Conservation (phyloP, 2,113 vertebrate species). For the Sinocyclocheilus anophthalmus region DNA sequence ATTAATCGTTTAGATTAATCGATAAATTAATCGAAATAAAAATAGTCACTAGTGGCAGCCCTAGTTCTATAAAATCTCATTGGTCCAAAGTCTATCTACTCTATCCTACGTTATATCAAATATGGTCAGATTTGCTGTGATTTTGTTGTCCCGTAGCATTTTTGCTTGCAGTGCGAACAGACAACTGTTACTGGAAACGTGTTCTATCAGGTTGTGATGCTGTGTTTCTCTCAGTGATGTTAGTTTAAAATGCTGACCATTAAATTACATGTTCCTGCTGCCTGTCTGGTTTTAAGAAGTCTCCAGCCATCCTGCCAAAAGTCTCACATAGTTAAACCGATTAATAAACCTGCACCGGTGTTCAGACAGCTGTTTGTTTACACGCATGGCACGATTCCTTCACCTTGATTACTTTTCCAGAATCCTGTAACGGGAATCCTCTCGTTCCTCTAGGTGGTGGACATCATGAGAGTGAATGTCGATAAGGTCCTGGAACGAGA, state of each 20-base stretch:
- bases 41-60: no score
- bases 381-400: neutral
- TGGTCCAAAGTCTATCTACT: neutral
- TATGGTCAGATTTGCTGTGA: neutral
- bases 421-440: neutral
- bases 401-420: conserved; percentile 24
- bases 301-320: neutral
- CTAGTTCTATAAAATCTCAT: neutral
- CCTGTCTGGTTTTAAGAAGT: neutral
- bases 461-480: conserved; percentile 97
- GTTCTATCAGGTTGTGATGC: neutral
- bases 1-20: no score
- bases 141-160: neutral
- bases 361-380: neutral
- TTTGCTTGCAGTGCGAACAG: no score
- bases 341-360: neutral
- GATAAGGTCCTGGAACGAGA: conserved; percentile 95
- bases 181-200: neutral
- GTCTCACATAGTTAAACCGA: neutral
- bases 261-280: neutral
- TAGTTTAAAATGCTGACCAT: neutral
- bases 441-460: conserved; percentile 82
- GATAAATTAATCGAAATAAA: no score
- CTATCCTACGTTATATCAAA: neutral
- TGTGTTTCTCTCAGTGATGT: neutral